Base-by-base conservation (phyloP, 2,113 vertebrate species). In the Archocentrus centrarchus region DNA sequence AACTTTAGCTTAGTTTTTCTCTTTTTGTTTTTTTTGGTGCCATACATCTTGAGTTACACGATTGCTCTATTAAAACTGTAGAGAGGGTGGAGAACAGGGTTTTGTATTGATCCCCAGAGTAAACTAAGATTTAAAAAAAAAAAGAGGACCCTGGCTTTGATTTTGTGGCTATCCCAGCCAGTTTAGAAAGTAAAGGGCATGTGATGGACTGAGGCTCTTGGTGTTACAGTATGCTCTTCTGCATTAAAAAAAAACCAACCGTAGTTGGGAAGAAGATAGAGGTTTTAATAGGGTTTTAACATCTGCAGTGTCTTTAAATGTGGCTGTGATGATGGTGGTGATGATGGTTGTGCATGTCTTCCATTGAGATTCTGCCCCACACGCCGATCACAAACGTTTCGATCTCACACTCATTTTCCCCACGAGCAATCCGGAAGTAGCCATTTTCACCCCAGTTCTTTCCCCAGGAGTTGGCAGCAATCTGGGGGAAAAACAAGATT, bases 381-480 rank as follows among this genome's bases (percentile, higher is more conserved):
- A 97, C 98, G 0, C 97, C 97, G 27, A 99, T 97, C 91, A 99
- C 97, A 32, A 99, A 99, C 1, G 95, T 93, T 93, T 99, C 98
- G 1, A 99, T 97, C 94, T 99, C 97, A 1, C 98, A 99, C 93
- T 99, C 98, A 1, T 99, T 99, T 83, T 96, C 73, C 3, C 98
- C 98, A 0, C 98, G 97, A 80, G 96, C 93, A 17, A 99, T 99
- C 32, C 97, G 97, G 90, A 99, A 99, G 93, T 96, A 97, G 63
- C 98, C 98, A 1, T 94, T 87, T 91, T 99, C 98, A 0, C 98
- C 98, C 98, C 98, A 99, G 82, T 95, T 96, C 41, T 95, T 97
- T 37, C 98, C 98, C 98, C 98, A 99, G 0, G 98, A 99, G 94
- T 99, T 99, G 86, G 98, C 98, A 0, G 97, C 98, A 0, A 96